phyloP scores from a whole-genome alignment of 2,888 invertebrate genomes.

The Acleris emargana region DNA sequence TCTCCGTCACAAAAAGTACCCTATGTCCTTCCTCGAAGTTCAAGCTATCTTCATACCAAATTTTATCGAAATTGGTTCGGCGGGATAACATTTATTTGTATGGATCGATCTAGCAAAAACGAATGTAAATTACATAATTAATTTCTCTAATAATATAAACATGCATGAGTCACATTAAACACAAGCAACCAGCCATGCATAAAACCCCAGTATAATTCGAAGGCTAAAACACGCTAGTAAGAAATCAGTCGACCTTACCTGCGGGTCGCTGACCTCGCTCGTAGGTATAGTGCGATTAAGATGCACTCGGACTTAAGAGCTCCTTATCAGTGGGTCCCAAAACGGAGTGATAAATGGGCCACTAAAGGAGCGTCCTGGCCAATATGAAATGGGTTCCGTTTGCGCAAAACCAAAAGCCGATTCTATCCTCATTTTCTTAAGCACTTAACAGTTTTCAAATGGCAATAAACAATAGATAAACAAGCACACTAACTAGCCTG shows the following conservation, averaged over 20 bases:
- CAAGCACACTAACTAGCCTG: too few species aligned
- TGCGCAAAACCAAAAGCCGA: not conserved
- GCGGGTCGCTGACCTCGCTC: constrained; percentile 22
- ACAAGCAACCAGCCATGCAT: not conserved
- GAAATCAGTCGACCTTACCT: constrained; percentile 19
- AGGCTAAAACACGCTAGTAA: constrained; percentile 20
- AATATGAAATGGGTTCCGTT: constrained; percentile 13
- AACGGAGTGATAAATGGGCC: constrained; percentile 27
- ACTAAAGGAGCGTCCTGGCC: not conserved
- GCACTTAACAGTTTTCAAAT: too few species aligned
- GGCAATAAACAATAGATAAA: too few species aligned
- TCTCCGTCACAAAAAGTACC: too few species aligned
- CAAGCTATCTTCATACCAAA: too few species aligned
- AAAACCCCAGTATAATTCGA: constrained; percentile 10
- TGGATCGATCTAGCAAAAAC: too few species aligned
- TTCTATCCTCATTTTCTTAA: too few species aligned
- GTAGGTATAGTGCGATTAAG: constrained; percentile 27
- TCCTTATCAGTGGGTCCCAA: constrained; percentile 29
- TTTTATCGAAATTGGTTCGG: too few species aligned
- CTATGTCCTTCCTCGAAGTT: too few species aligned
- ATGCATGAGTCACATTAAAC: constrained; percentile 3
- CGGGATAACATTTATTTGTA: too few species aligned
- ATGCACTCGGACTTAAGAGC: constrained; percentile 28
- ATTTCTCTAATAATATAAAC: not conserved
- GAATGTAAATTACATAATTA: too few species aligned